These are phyloP conservation scores for Drosophila seguyi DNA, from an alignment of 1,140 invertebrate species.

Conservation along the genomic window DNA sequence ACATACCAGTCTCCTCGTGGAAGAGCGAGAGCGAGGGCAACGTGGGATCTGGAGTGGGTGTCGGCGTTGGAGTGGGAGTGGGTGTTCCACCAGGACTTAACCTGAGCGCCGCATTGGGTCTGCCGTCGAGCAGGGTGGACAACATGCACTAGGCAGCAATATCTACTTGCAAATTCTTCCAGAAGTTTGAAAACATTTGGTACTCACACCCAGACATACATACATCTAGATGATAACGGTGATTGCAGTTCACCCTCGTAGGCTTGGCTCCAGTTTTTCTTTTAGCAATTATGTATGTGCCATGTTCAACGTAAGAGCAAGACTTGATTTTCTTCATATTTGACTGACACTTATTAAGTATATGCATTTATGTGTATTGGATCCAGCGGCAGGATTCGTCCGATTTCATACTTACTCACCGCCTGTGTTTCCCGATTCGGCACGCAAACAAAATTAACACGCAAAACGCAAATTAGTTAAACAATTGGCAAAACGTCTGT, in stretches of 20 bases:
- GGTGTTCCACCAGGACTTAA: slow-evolving; percentile 59
- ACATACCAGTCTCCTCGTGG: slow-evolving; percentile 94
- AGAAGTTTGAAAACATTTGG: slow-evolving; percentile 41
- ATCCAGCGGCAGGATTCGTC: slow-evolving; percentile 19
- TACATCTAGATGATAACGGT: slow-evolving; percentile 33
- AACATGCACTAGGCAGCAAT: slow-evolving; percentile 58
- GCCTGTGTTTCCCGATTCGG: slow-evolving; percentile 44
- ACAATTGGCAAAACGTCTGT: slow-evolving; percentile 81
- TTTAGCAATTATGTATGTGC: slow-evolving; percentile 74
- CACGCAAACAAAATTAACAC: slow-evolving; percentile 73
- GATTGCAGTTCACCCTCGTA: slow-evolving; percentile 60
- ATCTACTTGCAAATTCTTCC: slow-evolving; percentile 24
- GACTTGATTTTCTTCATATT: slow-evolving; percentile 76
- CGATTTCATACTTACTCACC: slow-evolving; percentile 21
- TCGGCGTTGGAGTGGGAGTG: slow-evolving; percentile 49
- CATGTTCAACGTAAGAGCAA: slow-evolving; percentile 74
- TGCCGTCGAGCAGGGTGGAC: slow-evolving; percentile 60
- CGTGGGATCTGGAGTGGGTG: slow-evolving; percentile 43
- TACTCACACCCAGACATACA: slow-evolving; percentile 51
- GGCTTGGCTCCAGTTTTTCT: slow-evolving; percentile 69
- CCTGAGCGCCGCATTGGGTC: slow-evolving; percentile 54
- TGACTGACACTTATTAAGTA: slow-evolving; percentile 69
- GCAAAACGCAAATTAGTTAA: slow-evolving; percentile 67
- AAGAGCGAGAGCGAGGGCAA: slow-evolving; percentile 89
- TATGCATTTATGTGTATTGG: slow-evolving; percentile 27